Evolutionary conservation across 2,888 invertebrate species (phyloP), one percentile per base, ranked within the genome.

Genomic region (Catocala nupta): DNA sequence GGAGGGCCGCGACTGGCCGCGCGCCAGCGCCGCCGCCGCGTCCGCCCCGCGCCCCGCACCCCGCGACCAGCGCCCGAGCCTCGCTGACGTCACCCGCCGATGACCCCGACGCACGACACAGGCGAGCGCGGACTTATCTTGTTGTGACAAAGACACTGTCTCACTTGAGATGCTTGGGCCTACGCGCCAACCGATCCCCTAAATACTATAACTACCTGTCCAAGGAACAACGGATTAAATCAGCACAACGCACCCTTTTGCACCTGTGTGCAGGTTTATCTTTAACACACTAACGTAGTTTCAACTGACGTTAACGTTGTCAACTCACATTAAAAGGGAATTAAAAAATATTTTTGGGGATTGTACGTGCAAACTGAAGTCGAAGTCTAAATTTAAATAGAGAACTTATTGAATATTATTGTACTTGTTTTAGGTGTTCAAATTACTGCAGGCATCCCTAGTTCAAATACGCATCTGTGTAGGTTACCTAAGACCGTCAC

Each of bases 31-130:
- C 78, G 73, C 78, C 76, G 74, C 76, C 80, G 81, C 82, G 74
- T 80, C 61, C 71, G 71, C 78, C 73, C 75, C 81, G 70, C 80
- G 61, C 81, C 69, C 72, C 59, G 77, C 77, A 74, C 56, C 76
- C 73, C 81, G 78, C 86, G 82, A 76, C 83, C 85, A 81, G 78
- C 89, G 85, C 86, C 87, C 80, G 81, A 89, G 85, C 84, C 86
- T 75, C 85, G 86, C 68, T 89, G 87, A 91, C 91, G 90, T 90
- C 90, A 91, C 80, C 84, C 74, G 70, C 49, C 82, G 79, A 75
- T 83, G 83, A 85, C 84, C 84, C 78, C 76, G 66, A 67, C 65
- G 43, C 72, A 78, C 66, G 58, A 65, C 64, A 77, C 55, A 71
- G 34, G 77, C 72, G 74, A 60, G 48, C 63, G 77, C 78, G 78